These are phyloP conservation scores for Microcebus murinus DNA, from an alignment of 2,113 vertebrate genomes.

Conservation along the genomic window DNA sequence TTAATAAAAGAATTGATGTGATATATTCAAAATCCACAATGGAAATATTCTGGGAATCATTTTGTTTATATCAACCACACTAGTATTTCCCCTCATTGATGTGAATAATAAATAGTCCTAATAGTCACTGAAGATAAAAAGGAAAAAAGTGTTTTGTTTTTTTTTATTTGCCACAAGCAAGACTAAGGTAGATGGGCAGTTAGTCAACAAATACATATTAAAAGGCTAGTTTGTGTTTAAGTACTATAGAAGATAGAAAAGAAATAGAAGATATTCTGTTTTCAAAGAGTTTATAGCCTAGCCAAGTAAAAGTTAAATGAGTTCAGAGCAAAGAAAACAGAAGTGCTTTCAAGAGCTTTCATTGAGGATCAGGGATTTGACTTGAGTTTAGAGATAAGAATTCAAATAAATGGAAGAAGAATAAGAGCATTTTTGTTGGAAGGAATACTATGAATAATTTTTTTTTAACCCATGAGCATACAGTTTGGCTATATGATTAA, in stretches of 20 bases:
- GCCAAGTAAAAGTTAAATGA: neutral
- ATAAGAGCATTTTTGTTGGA: neutral
- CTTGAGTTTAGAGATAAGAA: neutral
- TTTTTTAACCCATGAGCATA: neutral
- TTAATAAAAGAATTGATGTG: neutral
- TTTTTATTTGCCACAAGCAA: neutral
- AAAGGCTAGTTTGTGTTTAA: neutral
- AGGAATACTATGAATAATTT: neutral
- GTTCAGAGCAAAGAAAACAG: neutral
- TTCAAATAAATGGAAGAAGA: neutral
- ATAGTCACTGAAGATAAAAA: neutral
- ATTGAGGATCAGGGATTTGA: neutral
- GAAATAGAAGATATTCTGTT: neutral
- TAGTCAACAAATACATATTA: neutral
- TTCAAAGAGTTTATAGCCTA: neutral
- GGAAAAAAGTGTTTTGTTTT: neutral
- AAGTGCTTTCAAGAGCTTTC: neutral
- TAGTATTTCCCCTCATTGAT: neutral
- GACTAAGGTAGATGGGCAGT: neutral
- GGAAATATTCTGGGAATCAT: neutral
- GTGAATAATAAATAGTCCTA: neutral
- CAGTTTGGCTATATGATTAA: neutral
- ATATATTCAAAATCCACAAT: neutral
- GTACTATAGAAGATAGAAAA: neutral
- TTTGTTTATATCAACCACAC: neutral